Base-by-base conservation (phyloP, 2,888 invertebrate genomes). In the Galeruca laticollis region DNA sequence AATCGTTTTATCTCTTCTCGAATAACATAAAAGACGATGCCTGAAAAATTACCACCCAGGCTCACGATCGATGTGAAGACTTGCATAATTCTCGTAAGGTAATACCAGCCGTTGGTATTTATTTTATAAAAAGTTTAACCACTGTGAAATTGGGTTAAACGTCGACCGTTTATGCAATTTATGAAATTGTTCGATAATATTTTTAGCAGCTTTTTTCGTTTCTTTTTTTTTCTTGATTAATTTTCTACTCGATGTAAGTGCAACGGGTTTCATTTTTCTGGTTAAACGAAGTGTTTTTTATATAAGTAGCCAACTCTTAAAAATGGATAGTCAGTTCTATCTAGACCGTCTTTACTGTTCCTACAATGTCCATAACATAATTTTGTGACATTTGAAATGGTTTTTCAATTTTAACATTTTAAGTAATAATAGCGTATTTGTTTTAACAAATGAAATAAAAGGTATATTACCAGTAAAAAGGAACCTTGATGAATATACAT, bases 61-160 rank as follows among this genome's bases (percentile, higher is more conserved):
- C 40, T 18, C 40, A 54, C 31, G 54, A 54, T 33, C 33, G 52
- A 13, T 21, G 26, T 18, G 15, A 21, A 54, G 37, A 57, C 37
- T 64, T 64, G 43, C 57, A 57, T 57, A 64, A 64, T 43, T 13
- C 15, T 26, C 18, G 57, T 57, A 64, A 43, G n/a, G 9, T 33
- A 15, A 31, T 31, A 56, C 15, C 26, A 56, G 33, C 15, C 8
- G 33, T n/a, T 56, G 56, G 33, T 56, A 56, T 56, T 56, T 56
- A 35, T 33, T 35, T 35, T 35, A 4, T 10, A 10, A 56, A 56
- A 33, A 35, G 35, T 54, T 54, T 31, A 54, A 54, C 9, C 13
- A 31, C 15, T n/a, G 4, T 56, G 56, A 56, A 56, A 56, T 56
- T 35, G 18, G 56, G 35, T 35, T 56, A 35, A 56, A 15, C 15